Percentiles rank a stretch among this genome's conserved stretches.
These are phyloP conservation scores for Reinhardtius hippoglossoides DNA, from an alignment of 2,113 vertebrate genomes.

Conservation along the genomic window DNA sequence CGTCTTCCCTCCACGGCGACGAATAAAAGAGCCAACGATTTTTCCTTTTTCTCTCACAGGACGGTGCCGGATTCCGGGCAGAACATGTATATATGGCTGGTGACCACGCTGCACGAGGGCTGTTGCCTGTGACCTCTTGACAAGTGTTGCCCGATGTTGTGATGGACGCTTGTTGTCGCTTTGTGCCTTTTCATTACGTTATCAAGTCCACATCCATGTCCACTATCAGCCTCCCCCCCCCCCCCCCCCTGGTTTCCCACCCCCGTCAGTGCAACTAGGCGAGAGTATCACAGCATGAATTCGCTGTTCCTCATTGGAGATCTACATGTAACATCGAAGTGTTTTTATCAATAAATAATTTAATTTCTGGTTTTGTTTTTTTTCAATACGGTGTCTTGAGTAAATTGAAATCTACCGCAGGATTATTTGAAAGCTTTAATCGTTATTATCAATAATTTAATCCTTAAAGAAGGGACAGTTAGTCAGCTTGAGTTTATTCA, in stretches of 20 bases:
- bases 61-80: conserved; percentile 67
- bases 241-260: conserved; percentile 10
- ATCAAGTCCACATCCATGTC: conserved; percentile 69
- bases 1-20: neutral
- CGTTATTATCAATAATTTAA: neutral
- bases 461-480: neutral
- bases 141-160: conserved; percentile 36
- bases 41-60: conserved; percentile 43
- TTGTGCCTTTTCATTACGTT: conserved; percentile 39
- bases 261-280: conserved; percentile 22
- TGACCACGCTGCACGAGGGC: conserved; percentile 46
- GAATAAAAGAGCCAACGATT: neutral
- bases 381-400: conserved; percentile 35
- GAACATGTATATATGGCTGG: conserved; percentile 75
- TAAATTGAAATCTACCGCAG: neutral
- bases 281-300: conserved; percentile 40
- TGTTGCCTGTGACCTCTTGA: conserved; percentile 52
- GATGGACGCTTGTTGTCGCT: conserved; percentile 50
- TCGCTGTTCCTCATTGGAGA: conserved; percentile 58
- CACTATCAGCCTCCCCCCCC: conserved; percentile 46
- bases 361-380: conserved; percentile 71
- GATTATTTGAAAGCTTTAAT: neutral
- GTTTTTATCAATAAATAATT: conserved; percentile 81
- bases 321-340: conserved; percentile 67
- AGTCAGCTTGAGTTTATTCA: too few relatives aligned